Conservation (phyloP, 2,888 invertebrate genomes). For the Coelopa pilipes region DNA sequence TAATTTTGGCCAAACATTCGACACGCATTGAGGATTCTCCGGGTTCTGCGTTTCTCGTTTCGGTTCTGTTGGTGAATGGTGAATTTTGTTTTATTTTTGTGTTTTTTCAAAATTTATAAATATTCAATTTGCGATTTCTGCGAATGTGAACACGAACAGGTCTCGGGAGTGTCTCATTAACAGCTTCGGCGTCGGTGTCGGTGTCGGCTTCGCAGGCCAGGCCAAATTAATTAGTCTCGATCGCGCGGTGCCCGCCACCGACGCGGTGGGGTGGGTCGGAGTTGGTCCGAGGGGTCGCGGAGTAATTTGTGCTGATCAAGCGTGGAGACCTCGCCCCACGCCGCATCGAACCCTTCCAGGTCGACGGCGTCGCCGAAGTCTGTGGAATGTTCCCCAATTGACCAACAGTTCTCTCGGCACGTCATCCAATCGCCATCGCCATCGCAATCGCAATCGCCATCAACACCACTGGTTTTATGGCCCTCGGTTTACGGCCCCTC, state of each 20-base stretch:
- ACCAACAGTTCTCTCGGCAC: not conserved
- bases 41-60: not conserved
- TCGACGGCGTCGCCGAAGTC: not conserved
- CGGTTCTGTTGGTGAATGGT: not conserved
- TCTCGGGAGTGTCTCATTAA: slow-evolving; percentile 23
- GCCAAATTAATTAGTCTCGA: not conserved
- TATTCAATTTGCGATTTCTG: not conserved
- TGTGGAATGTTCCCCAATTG: not conserved
- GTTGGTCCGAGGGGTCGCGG: not conserved
- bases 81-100: not conserved
- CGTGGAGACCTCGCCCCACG: slow-evolving; percentile 10
- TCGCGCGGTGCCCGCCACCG: too few relatives aligned
- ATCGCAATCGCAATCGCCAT: too few relatives aligned
- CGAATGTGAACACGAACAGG: not conserved
- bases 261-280: too few relatives aligned
- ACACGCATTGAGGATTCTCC: not conserved
- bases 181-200: too few relatives aligned
- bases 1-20: slow-evolving; percentile 5
- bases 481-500: slow-evolving; percentile 10
- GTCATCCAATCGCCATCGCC: not conserved
- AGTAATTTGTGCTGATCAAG: slow-evolving; percentile 32
- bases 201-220: not conserved
- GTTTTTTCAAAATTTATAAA: slow-evolving; percentile 5
- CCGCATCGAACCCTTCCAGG: not conserved
- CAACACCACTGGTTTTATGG: not conserved